phyloP scores from a whole-genome alignment of 2,888 invertebrate species.

The Nudaria mundana region DNA sequence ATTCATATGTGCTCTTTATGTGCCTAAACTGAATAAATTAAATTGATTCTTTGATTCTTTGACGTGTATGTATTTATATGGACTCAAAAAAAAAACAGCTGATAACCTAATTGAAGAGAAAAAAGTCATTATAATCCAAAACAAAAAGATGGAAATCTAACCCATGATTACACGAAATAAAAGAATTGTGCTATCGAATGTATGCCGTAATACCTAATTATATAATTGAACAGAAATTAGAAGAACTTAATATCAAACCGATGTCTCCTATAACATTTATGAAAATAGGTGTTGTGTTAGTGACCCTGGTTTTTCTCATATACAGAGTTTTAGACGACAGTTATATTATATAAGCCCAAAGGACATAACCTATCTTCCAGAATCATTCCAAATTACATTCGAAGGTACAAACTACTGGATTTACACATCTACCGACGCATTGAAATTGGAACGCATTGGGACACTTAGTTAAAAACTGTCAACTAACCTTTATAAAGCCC shows the following conservation, averaged over 20 bases:
- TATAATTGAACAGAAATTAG: neutral
- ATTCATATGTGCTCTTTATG: too few species aligned
- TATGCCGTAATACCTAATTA: too few species aligned
- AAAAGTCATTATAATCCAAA: neutral
- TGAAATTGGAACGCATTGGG: conserved; percentile 6
- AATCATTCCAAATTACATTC: neutral
- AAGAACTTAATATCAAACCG: neutral
- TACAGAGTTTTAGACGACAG: too few species aligned
- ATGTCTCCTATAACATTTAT: too few species aligned
- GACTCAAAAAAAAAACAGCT: conserved; percentile 1
- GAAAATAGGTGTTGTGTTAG: too few species aligned
- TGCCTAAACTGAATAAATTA: too few species aligned
- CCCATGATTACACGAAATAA: neutral
- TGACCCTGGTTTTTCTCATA: too few species aligned
- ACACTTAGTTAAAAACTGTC: conserved; percentile 12
- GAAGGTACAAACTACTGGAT: conserved; percentile 7
- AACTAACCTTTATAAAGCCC: neutral
- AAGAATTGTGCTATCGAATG: too few species aligned
- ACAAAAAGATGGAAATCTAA: too few species aligned
- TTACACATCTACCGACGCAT: conserved; percentile 4
- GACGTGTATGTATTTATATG: conserved; percentile 1
- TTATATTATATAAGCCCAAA: too few species aligned
- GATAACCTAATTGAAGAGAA: neutral
- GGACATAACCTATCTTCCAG: too few species aligned
- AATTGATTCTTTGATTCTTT: too few species aligned